Evolutionary conservation across 2,888 invertebrate species (phyloP).

Genomic region (Helleia helle): DNA sequence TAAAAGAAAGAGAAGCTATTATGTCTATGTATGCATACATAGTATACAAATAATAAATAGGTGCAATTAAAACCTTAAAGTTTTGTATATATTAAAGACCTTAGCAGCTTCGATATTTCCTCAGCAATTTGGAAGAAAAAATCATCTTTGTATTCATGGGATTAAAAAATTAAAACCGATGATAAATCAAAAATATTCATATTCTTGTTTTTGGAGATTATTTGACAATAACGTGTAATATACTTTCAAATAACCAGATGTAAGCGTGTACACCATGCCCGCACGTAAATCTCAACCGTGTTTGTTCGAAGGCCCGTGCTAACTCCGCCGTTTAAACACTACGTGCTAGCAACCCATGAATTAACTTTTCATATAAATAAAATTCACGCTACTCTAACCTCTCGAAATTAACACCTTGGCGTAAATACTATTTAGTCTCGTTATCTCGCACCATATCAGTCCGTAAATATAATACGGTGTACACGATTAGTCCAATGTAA

Average conservation of each 20-base stretch:
- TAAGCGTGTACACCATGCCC: conserved; percentile 28
- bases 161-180: too few species aligned
- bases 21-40: too few species aligned
- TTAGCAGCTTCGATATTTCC: too few species aligned
- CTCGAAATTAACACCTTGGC: conserved; percentile 72
- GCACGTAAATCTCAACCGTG: conserved; percentile 38
- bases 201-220: too few species aligned
- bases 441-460: conserved; percentile 56
- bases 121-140: too few species aligned
- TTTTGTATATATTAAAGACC: too few species aligned
- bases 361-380: conserved; percentile 75
- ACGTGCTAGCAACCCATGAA: conserved; percentile 66
- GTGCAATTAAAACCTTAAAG: too few species aligned
- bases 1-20: too few species aligned
- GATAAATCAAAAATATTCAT: too few species aligned
- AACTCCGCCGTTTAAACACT: conserved; percentile 71
- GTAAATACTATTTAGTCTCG: conserved; percentile 67
- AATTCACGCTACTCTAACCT: conserved; percentile 73
- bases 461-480: conserved; percentile 31
- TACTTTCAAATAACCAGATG: conserved; percentile 21
- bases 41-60: too few species aligned
- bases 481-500: too few species aligned
- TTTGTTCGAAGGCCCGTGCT: conserved; percentile 67
- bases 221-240: not conserved
- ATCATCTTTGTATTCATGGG: too few species aligned